These are phyloP conservation scores for Circaetus gallicus DNA, from an alignment of 2,113 vertebrate species.

Conservation along the genomic window DNA sequence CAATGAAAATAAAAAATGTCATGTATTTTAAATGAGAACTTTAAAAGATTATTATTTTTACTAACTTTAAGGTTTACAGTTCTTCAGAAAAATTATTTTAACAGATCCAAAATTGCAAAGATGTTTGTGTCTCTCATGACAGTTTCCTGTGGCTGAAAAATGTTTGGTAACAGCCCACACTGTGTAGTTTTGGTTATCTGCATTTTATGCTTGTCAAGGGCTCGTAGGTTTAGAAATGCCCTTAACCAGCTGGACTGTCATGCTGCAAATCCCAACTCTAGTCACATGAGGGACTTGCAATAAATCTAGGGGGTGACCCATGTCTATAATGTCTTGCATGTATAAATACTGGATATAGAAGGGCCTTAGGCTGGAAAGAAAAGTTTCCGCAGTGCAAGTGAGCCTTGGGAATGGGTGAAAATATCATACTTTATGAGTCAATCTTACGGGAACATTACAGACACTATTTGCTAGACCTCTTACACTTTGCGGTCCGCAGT, in stretches of 20 bases:
- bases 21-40: constrained; percentile 63
- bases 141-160: neutral
- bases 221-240: neutral
- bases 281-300: neutral
- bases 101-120: neutral
- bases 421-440: neutral
- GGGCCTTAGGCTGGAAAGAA: neutral
- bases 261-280: neutral
- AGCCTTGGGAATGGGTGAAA: neutral
- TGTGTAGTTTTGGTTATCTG: neutral
- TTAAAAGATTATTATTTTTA: constrained; percentile 44
- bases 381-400: neutral
- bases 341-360: neutral
- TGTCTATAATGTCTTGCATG: neutral
- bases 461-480: neutral
- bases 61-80: neutral
- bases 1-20: constrained; percentile 54
- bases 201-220: neutral
- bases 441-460: neutral
- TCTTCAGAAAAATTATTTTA: neutral
- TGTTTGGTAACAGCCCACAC: neutral
- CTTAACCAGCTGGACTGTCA: neutral
- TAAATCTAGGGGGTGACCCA: neutral
- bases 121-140: neutral
- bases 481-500: neutral